Percentiles rank a stretch among this genome's conserved stretches.
Conservation (phyloP, 2,888 invertebrate genomes). For the Sesia bembeciformis region DNA sequence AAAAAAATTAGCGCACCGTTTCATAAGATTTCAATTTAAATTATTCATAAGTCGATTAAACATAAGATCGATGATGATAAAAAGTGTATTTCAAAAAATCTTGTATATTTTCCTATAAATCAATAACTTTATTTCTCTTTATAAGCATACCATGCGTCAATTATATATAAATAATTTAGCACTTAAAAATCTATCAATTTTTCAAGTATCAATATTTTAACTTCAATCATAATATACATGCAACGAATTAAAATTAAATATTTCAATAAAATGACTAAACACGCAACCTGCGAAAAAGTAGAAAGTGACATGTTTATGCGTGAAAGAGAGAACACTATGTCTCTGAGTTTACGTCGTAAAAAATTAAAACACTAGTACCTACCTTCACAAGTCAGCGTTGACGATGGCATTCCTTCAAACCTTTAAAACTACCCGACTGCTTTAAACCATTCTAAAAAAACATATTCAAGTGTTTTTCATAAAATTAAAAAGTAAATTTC, state of each 20-base stretch:
- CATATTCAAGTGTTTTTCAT: too few relatives aligned
- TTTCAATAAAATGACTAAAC: too few relatives aligned
- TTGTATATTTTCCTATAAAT: not conserved
- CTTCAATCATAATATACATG: too few relatives aligned
- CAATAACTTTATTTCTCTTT: not conserved
- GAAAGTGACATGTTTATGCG: not conserved
- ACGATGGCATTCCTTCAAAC: too few relatives aligned
- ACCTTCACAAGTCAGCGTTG: too few relatives aligned
- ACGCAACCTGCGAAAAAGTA: too few relatives aligned
- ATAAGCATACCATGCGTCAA: not conserved
- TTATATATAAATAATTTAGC: not conserved
- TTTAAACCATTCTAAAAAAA: too few relatives aligned
- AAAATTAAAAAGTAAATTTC: too few relatives aligned
- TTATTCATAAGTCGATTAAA: not conserved
- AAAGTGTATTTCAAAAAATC: not conserved
- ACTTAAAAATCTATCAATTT: not conserved
- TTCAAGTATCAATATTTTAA: too few relatives aligned
- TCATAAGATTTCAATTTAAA: conserved; percentile 20
- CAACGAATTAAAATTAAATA: too few relatives aligned
- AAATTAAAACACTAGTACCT: too few relatives aligned
- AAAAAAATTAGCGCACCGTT: conserved; percentile 40
- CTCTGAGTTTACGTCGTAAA: not conserved
- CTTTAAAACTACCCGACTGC: too few relatives aligned
- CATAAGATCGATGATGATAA: not conserved
- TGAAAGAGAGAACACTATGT: not conserved